Percentiles rank a stretch among this genome's conserved stretches.
These are phyloP conservation scores for Temnothorax unifasciatus DNA, from an alignment of 2,888 invertebrate species.

Conservation along the genomic window DNA sequence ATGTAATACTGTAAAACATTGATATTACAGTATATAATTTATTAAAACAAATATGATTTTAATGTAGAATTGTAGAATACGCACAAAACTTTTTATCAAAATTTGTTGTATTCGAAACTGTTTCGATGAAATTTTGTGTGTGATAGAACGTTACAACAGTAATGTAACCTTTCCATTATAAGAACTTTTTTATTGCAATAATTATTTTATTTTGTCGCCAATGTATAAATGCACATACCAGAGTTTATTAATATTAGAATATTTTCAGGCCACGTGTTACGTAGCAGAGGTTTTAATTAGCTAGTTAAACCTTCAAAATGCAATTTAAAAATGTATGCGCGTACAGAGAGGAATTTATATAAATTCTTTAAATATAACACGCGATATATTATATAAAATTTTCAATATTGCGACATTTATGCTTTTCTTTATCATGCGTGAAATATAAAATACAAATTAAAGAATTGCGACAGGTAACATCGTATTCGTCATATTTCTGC, in stretches of 20 bases:
- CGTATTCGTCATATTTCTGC: background rate
- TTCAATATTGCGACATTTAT: slow-evolving; percentile 2
- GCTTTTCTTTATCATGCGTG: background rate
- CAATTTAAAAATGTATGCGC: background rate
- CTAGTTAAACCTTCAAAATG: background rate
- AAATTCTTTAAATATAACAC: background rate
- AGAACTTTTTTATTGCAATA: background rate
- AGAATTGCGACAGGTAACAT: slow-evolving; percentile 2
- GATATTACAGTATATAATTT: background rate
- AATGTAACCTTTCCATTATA: background rate
- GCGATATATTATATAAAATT: background rate
- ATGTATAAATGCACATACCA: background rate
- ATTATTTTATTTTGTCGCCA: background rate
- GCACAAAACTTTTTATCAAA: background rate
- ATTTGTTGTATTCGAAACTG: too few relatives aligned
- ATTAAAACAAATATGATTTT: background rate
- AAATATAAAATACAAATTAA: slow-evolving; percentile 8
- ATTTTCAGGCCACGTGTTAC: background rate
- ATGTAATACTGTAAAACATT: slow-evolving; percentile 14
- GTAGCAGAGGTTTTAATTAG: background rate
- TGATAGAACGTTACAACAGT: background rate
- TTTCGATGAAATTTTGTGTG: background rate
- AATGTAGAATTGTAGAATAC: background rate
- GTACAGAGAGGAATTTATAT: background rate
- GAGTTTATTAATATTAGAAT: slow-evolving; percentile 9